Evolutionary conservation across 2,113 vertebrate species (phyloP), one percentile per base, ranked within the genome.

Genomic region (Datnioides undecimradiatus): DNA sequence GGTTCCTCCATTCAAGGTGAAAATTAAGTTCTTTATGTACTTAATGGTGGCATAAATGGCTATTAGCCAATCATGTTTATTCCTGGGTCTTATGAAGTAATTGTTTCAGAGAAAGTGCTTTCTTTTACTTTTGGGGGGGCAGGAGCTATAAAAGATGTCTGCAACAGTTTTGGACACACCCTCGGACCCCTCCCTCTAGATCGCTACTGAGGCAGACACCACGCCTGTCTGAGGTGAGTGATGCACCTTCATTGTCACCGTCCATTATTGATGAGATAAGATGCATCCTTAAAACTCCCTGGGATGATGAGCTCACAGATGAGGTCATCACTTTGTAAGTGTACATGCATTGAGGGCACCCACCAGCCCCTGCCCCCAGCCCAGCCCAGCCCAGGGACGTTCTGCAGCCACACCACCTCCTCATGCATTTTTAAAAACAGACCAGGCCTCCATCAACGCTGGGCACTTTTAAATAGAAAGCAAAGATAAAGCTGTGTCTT

Each of bases 221-320:
- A 76, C 45, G 25, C 58, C 63, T 59, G 76, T 82, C 75, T 76
- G 65, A 7, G 31, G 13, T 60, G 23, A 79, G 60, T 77, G 54
- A 81, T 84, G 48, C 67, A 66, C 34, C 60, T 17, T 84, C 66
- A 38, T 38, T 87, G 69, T 54, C 60, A 55, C 51, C 0, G 21
- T 90, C 70, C 70, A 85, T 90, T 84, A 90, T 87, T 92, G 55
- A 91, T 79, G 72, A 85, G 77, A 82, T 72, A 36, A 82, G 73
- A 83, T 54, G 73, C 66, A 57, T 80, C 66, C 72, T 82, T n/a
- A 51, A 31, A 3, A 36, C 45, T 81, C 80, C 71, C 70, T 23
- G 54, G 64, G 86, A 82, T 34, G 60, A 52, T 78, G 86, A 90
- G 80, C 80, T 87, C 63, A 84, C 29, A 68, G 64, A 85, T 79